Conservation (phyloP, 1,140 invertebrate genomes). For the Procambarus clarkii region DNA sequence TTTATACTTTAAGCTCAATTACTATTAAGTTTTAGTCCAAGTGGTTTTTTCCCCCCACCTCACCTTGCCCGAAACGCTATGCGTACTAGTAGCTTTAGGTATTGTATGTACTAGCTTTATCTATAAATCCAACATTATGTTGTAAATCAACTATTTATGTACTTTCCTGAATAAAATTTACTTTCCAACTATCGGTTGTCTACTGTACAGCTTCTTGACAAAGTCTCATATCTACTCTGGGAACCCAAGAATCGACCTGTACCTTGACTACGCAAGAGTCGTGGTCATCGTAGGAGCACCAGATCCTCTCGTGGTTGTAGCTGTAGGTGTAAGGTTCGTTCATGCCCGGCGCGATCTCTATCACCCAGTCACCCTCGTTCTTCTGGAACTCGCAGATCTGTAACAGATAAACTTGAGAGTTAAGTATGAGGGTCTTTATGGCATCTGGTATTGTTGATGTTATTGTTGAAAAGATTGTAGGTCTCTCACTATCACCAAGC, state of each 20-base stretch:
- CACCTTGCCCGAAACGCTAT: no score
- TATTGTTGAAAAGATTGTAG: neutral
- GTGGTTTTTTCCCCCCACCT: no score
- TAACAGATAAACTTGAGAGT: neutral
- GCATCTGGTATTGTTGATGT: neutral
- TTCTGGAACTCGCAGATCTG: conserved; percentile 70
- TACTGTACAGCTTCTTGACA: no score
- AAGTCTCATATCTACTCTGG: no score
- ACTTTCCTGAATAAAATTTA: neutral
- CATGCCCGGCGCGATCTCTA: conserved; percentile 37
- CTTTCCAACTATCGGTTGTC: neutral
- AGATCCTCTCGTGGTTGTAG: conserved; percentile 36
- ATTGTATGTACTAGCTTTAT: no score
- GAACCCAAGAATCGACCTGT: no score
- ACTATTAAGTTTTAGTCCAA: no score
- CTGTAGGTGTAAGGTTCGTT: conserved; percentile 59
- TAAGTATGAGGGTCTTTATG: neutral
- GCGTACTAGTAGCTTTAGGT: no score
- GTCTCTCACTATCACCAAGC: neutral
- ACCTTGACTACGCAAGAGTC: conserved; percentile 66
- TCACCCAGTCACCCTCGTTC: conserved; percentile 61
- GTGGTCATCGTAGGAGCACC: conserved; percentile 72
- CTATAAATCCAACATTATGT: no score
- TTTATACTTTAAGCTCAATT: no score
- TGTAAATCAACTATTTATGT: no score